These are phyloP conservation scores for Cuculus canorus DNA, from an alignment of 2,797 vertebrate genomes.

Conservation along the genomic window DNA sequence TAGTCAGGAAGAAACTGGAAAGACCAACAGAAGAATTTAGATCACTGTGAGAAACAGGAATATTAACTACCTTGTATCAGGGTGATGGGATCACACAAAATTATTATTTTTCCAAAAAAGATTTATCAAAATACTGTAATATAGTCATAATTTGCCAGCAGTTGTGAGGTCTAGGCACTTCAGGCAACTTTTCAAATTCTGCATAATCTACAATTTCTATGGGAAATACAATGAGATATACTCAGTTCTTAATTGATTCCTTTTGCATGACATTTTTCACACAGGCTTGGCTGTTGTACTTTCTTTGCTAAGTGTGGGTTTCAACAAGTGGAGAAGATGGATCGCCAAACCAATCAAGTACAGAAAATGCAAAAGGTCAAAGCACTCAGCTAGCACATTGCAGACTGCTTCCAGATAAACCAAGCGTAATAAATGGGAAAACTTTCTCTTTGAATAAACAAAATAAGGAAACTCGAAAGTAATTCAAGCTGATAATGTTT, in stretches of 20 bases:
- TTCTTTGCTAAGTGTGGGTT: constrained; percentile 53
- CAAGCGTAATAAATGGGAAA: not conserved
- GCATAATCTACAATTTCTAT: not conserved
- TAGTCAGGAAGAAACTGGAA: not conserved
- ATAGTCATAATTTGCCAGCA: constrained; percentile 37
- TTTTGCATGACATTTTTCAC: constrained; percentile 48
- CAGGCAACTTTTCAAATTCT: constrained; percentile 34
- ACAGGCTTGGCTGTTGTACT: constrained; percentile 49
- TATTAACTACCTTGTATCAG: not conserved
- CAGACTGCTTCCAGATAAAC: constrained; percentile 26
- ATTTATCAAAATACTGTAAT: constrained; percentile 45
- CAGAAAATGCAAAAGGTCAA: constrained; percentile 47
- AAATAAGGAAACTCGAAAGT: constrained; percentile 4
- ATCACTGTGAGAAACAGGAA: not conserved
- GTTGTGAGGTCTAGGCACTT: not conserved
- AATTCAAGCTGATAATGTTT: constrained; percentile 22
- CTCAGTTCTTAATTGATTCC: constrained; percentile 36
- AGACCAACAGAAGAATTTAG: not conserved
- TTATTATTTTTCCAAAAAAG: not conserved
- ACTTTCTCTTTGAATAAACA: constrained; percentile 18
- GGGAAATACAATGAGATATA: constrained; percentile 53
- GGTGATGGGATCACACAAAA: not conserved
- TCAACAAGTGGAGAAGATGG: constrained; percentile 58
- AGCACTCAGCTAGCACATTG: not conserved
- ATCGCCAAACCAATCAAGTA: constrained; percentile 35